Evolutionary conservation across 2,888 invertebrate genomes (phyloP), one percentile per base, ranked within the genome.

Genomic region (Sinhomidia bicolor): DNA sequence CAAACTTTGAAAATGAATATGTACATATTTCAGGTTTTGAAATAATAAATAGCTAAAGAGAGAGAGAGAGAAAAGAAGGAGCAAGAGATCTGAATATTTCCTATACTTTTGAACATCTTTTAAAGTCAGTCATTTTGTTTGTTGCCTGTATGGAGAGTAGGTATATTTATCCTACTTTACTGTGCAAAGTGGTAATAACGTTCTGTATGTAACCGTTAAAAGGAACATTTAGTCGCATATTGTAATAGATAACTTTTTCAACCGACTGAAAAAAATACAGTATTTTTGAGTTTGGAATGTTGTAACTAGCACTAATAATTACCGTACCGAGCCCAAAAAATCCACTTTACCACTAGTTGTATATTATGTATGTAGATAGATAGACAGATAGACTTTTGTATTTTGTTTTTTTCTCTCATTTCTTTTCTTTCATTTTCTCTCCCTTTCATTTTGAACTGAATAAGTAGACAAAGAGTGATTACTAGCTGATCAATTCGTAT

Each of bases 391-490:
- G 47, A 29, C 71, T 79, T 65, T 57, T 57, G 20, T 57, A 9
- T 57, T 57, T 74, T 68, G 68, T 78, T 44, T 26, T 6, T 1
- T 60, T 60, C 10, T 36, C 7, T 36, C 54, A 54, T 57, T 23
- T 57, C 23, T 29, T 23, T 62, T 26, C 65, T 29, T n/a, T 20
- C 9, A 12, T 26, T 44, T 12, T 74, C 60, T 36, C 79, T 12
- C 60, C 60, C 32, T 29, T 6, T 26, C 60, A 6, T 26, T 32
- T 62, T 36, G 65, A 83, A 85, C 85, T 74, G 81, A 87, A 87
- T 87, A 81, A 87, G 87, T 87, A 87, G 87, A 81, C 81, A 87
- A 81, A 87, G 81, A 87, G 87, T 81, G 87, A 87, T 88, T 88
- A 83, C 88, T 88, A 82, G 88, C 65, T 88, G 82, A 88, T 82